Base-by-base conservation (phyloP, 2,113 vertebrate genomes). In the Nothobranchius kuhntae region DNA sequence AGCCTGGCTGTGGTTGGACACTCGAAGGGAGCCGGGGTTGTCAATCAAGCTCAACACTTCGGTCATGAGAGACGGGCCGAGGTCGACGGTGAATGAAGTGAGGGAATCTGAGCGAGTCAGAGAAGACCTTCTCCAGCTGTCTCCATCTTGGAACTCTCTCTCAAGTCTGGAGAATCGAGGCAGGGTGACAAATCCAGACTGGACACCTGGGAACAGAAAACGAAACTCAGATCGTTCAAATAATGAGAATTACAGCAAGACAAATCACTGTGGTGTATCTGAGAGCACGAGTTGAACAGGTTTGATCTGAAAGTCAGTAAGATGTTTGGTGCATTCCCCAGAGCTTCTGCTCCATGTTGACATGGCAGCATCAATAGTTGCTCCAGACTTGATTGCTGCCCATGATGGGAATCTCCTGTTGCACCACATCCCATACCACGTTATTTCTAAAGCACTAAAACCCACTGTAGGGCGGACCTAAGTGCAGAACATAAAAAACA, bases 11-110 rank as follows among this genome's bases (percentile, higher is more conserved):
- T 68, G 63, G 65, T 50, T 69, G 53, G 65, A 54, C 36, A 51
- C 30, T 30, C 30, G 75, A 40, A 86, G 70, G 74, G 45, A 59
- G 75, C 90, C 87, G 0, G 94, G 87, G 85, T 94, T 94, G 87
- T 95, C 95, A 65, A 99, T 96, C 80, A 95, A 87, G 50, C 93
- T 93, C 61, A 99, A 86, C 0, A 99, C 91, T 88, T 99, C 97
- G 0, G 90, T 94, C 95, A 99, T 95, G 12, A 99, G 94, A 1
- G 96, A 98, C 13, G 96, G 97, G 7, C 97, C 97, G 0, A 99
- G 92, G 85, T 99, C 97, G 0, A 99, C 84, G 4, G 92, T 95
- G 88, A 99, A 97, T n/a, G 97, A 99, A 64, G 93, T 80, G 50
- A 99, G 89, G 46, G 97, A 99, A 84, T 99, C 96, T 0, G 95